Evolutionary conservation across 1,140 invertebrate species (phyloP), one percentile per base, ranked within the genome.

Genomic region (Caenorhabditis remanei): DNA sequence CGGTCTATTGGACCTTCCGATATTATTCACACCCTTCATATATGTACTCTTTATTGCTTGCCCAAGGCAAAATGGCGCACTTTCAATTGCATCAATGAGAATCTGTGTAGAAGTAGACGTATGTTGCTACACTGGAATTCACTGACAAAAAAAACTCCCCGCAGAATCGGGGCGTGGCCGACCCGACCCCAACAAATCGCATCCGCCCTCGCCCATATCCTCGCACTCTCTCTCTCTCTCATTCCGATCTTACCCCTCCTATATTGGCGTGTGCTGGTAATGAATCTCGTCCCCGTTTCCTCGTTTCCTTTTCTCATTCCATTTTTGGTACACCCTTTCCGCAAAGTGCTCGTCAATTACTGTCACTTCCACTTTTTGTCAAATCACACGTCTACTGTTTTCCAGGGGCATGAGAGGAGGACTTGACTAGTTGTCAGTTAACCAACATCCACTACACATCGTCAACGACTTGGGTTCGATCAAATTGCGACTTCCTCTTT

Each of bases 301-400:
- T 50, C 71, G 71, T 79, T 79, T 79, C 71, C 71, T 50, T 46
- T 79, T 50, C 71, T 79, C 71, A 79, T 79, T 71, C 16, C 40
- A 71, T 71, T 43, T 79, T 79, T 79, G 71, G 71, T 79, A 79
- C 71, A 79, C 71, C 46, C 53, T 50, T 24, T 19, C 9, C n/a
- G 71, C 71, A 50, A 79, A 79, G 71, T 53, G 43, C 71, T 79
- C 71, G 32, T 53, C 71, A 79, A 79, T 79, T 79, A 79, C 71
- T 79, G 71, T 79, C 71, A 79, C 46, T 79, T 79, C 21, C n/a
- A 79, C 71, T 79, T 79, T 79, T 79, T 79, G 71, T 79, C 71
- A 79, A 79, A 79, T 79, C 71, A 79, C 71, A 79, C 9, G 6
- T 79, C 46, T 50, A 50, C 71, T 53, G 46, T 79, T 79, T 79